Evolutionary conservation across 1,140 invertebrate genomes (phyloP), one percentile per base, ranked within the genome.

Genomic region (Vanessa tameamea): DNA sequence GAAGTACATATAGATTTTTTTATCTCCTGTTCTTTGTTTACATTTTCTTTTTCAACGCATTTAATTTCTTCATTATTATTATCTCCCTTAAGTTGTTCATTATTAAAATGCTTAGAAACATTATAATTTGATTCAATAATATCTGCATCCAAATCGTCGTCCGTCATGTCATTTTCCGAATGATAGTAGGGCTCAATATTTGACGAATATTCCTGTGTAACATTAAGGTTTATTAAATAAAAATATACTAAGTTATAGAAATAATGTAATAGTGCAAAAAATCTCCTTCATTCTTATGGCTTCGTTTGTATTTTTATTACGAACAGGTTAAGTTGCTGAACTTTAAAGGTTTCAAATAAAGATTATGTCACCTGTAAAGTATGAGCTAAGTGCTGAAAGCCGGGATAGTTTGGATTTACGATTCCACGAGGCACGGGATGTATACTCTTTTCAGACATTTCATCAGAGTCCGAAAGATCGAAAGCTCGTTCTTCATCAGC

Each of bases 341-440:
- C 76, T 84, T 82, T 20, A 67, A 76, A 69, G 84, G 82, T 81
- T 85, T 84, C 84, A 69, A 57, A 57, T 72, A 75, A 79, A 72
- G 69, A 67, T 73, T 81, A 78, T 74, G 81, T 84, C 70, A 93
- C 92, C 88, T 84, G 93, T 74, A 95, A 86, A 59, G 94, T 94
- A 73, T 94, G 94, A 9, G 94, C 94, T 76, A 94, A 89, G 84
- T 95, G 94, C 83, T 95, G 95, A 82, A 95, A 95, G 47, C 96
- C 96, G 11, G 96, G 96, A 88, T 96, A 96, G 87, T 97, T 97
- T 11, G 96, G 96, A 89, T 96, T 96, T 77, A 96, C 95, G 72
- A 96, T 96, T 57, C 96, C 95, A 75, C 95, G 93, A n/a, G 93
- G 92, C 64, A 93, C 82, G 61, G 82, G 80, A 75, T 87, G 87